Evolutionary conservation across 2,797 vertebrate species (phyloP).

Genomic region (Spondyliosoma cantharus): DNA sequence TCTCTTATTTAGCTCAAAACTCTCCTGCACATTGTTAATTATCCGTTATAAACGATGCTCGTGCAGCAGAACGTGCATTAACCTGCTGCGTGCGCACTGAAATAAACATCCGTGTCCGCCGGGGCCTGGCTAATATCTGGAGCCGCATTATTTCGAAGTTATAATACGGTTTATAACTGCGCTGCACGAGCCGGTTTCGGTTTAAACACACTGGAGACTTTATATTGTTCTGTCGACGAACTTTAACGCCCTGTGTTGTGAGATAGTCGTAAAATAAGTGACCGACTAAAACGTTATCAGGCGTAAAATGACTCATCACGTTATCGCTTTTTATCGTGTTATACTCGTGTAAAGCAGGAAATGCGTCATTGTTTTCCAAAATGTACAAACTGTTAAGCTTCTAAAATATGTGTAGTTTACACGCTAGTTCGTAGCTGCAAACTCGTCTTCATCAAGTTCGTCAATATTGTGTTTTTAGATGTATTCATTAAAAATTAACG

Average conservation of each 20-base stretch:
- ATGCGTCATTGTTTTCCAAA: neutral
- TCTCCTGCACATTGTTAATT: neutral
- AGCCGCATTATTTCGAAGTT: neutral
- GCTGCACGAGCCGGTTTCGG: fast-evolving
- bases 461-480: too few species aligned
- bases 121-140: conserved; percentile 58
- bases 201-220: fast-evolving
- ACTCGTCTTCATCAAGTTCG: fast-evolving
- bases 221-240: fast-evolving
- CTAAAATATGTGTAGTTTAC: fast-evolving
- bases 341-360: conserved; percentile 24
- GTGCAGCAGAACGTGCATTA: neutral
- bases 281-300: too few species aligned
- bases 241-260: neutral
- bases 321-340: neutral
- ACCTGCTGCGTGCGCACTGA: neutral
- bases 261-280: too few species aligned
- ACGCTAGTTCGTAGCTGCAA: fast-evolving
- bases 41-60: neutral
- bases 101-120: neutral
- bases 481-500: fast-evolving
- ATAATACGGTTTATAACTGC: neutral
- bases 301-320: conserved; percentile 5
- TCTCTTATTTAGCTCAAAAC: fast-evolving
- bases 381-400: too few species aligned